phyloP scores from a whole-genome alignment of 2,888 invertebrate genomes.

The Ametastegia equiseti region DNA sequence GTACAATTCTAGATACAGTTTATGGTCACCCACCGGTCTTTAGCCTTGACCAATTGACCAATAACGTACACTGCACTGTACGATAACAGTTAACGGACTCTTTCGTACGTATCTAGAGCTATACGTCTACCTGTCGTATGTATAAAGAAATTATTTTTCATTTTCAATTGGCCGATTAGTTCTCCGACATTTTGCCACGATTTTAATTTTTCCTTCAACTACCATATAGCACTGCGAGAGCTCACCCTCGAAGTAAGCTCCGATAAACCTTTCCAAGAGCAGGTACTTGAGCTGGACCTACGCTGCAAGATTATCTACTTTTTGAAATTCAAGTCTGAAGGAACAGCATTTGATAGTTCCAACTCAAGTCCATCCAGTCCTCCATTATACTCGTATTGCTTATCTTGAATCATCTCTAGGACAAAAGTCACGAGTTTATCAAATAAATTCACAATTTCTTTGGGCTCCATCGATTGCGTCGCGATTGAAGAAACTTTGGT shows the following conservation, averaged over 20 bases:
- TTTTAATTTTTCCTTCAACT: neutral
- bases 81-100: conserved; percentile 2
- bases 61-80: neutral
- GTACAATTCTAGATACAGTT: conserved; percentile 12
- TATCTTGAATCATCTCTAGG: no score
- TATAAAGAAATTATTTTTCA: neutral
- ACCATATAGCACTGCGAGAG: neutral
- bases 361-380: neutral
- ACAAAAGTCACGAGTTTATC: no score
- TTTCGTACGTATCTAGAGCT: neutral
- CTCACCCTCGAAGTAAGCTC: no score
- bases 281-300: neutral
- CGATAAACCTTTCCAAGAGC: conserved; percentile 6
- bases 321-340: neutral
- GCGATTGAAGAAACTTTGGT: no score
- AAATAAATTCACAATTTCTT: no score
- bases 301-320: neutral
- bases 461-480: no score
- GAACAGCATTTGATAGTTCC: neutral
- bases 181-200: no score
- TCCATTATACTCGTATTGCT: neutral
- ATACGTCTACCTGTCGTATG: neutral
- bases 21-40: conserved; percentile 27
- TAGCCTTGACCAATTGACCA: conserved; percentile 39
- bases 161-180: no score